phyloP scores from a whole-genome alignment of 2,113 vertebrate species.

The Stomatorhinus ivindoensis region DNA sequence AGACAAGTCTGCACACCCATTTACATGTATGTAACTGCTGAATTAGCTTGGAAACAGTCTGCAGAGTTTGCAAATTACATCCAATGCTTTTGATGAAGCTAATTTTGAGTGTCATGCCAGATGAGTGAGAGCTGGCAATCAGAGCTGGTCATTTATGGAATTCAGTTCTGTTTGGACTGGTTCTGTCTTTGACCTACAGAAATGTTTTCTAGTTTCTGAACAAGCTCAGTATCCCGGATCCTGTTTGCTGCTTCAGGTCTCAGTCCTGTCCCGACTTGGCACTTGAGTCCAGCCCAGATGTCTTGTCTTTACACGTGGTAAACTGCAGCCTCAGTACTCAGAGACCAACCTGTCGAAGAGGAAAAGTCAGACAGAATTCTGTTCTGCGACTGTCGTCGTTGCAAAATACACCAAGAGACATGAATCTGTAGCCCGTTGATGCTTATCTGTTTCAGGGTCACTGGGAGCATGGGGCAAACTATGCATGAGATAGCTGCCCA shows the following conservation, averaged over 20 bases:
- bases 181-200: background rate
- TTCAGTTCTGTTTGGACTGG: background rate
- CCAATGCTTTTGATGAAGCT: too few species aligned
- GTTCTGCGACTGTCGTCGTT: background rate
- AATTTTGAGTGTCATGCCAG: too few species aligned
- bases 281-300: background rate
- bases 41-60: too few species aligned
- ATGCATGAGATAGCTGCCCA: background rate
- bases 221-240: background rate
- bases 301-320: background rate
- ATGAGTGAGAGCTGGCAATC: too few species aligned
- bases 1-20: too few species aligned
- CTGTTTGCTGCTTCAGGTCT: background rate
- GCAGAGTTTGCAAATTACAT: too few species aligned
- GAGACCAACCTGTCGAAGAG: background rate
- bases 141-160: background rate
- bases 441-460: background rate
- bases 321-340: background rate
- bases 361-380: background rate
- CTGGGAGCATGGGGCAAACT: background rate
- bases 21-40: too few species aligned
- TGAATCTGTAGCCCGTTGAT: background rate
- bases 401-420: background rate
- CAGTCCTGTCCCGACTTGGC: background rate
- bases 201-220: background rate